Evolutionary conservation across 1,140 invertebrate genomes (phyloP), one percentile per base, ranked within the genome.

Genomic region (Pogonomyrmex barbatus): DNA sequence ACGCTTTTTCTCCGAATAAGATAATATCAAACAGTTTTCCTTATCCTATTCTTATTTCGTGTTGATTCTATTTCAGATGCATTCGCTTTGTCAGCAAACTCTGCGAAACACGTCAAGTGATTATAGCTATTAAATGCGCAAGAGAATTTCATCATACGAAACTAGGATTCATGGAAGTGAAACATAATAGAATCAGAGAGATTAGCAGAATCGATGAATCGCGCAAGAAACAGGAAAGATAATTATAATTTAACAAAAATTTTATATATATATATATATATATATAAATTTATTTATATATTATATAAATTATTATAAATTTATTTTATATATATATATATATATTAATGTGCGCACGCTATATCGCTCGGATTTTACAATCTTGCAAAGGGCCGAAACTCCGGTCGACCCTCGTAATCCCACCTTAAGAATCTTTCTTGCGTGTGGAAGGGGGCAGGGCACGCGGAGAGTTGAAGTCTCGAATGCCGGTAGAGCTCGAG

Each of bases 371-470:
- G 14, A 0, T 50, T 60, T 68, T 14, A 71, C 42, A 75, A 62
- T 83, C n/a, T 8, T 17, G 54, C 54, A 54, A 60, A 24, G 42
- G 14, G 9, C 45, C 76, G 60, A 78, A 68, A 81, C 39, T 81
- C 63, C 36, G 50, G 68, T 75, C 70, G 68, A 83, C 33, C 54
- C 54, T 71, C 68, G 56, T 75, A 75, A 75, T 83, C 42, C 56
- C 54, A 75, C 67, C 42, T 83, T 60, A 73, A 83, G 79, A 83
- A 73, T 83, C 52, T 75, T 8, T 65, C 45, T 17, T 42, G 24
- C 24, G 24, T 24, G 24, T 24, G 33, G 68, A 83, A 47, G 67
- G 30, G 73, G 79, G 30, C 54, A 39, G n/a, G 36, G 60, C 62
- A 63, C 39, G 17, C 30, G 36, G 71, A 10, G 77, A 65, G 63